Conservation (phyloP, 2,888 invertebrate species). For the Eulithis prunata region DNA sequence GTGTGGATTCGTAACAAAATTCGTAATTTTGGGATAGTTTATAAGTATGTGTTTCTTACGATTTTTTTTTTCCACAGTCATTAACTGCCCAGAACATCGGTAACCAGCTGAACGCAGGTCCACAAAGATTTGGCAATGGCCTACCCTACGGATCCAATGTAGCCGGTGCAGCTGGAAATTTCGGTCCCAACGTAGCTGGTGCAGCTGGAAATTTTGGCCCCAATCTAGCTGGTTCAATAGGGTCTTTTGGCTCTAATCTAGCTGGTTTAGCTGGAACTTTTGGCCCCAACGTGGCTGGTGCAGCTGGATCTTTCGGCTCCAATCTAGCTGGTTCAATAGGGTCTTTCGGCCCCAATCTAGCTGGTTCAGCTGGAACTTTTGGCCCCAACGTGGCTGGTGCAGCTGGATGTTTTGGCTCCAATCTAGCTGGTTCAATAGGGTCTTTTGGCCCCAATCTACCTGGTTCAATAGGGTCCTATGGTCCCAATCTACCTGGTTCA, state of each 20-base stretch:
- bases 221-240: background rate
- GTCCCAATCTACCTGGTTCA: background rate
- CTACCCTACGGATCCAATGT: background rate
- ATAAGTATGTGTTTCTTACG: background rate
- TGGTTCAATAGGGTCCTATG: background rate
- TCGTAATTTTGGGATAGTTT: too few species aligned
- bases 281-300: background rate
- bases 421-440: background rate
- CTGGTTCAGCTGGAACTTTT: background rate
- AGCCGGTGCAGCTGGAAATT: background rate
- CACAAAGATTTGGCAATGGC: slow-evolving; percentile 16
- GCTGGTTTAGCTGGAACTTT: background rate
- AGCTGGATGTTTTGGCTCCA: background rate
- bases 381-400: slow-evolving; percentile 1
- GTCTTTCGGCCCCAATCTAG: background rate
- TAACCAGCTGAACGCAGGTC: slow-evolving; percentile 21
- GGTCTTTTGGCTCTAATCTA: background rate
- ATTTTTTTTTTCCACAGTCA: slow-evolving; percentile 30
- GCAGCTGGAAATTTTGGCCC: background rate
- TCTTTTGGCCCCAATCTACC: background rate
- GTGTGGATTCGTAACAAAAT: too few species aligned
- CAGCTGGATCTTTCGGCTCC: background rate
- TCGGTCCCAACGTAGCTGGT: slow-evolving; percentile 1
- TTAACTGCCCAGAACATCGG: slow-evolving; percentile 36
- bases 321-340: background rate